Percentiles rank a stretch among this genome's conserved stretches.
Conservation (phyloP, 2,797 vertebrate species). For the Eptatretus atami region DNA sequence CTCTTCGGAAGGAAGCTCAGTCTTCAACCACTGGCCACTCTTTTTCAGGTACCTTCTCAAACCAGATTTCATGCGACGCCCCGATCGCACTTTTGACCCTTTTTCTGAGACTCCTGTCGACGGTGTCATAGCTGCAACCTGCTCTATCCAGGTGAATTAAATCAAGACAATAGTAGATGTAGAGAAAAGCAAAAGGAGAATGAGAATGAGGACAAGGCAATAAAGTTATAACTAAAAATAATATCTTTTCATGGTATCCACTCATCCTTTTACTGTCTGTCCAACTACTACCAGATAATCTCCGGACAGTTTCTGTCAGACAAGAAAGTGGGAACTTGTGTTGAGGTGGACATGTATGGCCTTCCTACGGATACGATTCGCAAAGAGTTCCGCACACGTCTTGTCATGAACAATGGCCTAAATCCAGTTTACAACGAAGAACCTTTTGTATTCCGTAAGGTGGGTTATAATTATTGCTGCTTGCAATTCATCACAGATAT, state of each 20-base stretch:
- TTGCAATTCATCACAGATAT: no score
- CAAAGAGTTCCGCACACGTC: conserved; percentile 82
- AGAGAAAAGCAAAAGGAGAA: no score
- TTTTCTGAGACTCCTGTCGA: conserved; percentile 96
- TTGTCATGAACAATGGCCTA: conserved; percentile 98
- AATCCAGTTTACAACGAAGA: conserved; percentile 96
- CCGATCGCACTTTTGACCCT: conserved; percentile 75
- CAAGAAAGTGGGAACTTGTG: conserved; percentile 85
- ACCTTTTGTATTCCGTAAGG: conserved; percentile 90
- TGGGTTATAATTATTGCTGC: conserved; percentile 13
- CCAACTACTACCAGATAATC: conserved; percentile 29
- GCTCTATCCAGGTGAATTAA: conserved; percentile 56
- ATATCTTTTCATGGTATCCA: no score
- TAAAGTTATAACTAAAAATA: no score
- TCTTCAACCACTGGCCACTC: background rate
- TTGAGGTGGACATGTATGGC: conserved; percentile 96
- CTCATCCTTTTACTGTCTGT: no score
- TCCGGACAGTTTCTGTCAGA: conserved; percentile 92
- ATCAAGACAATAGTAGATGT: no score
- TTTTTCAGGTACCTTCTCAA: conserved; percentile 30
- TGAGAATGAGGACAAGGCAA: no score
- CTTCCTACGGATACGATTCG: conserved; percentile 83
- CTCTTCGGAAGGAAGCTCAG: background rate
- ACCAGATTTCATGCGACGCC: conserved; percentile 87
- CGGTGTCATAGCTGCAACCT: conserved; percentile 82